Evolutionary conservation across 2,888 invertebrate species (phyloP).

Genomic region (Acanthoscelides obtectus): DNA sequence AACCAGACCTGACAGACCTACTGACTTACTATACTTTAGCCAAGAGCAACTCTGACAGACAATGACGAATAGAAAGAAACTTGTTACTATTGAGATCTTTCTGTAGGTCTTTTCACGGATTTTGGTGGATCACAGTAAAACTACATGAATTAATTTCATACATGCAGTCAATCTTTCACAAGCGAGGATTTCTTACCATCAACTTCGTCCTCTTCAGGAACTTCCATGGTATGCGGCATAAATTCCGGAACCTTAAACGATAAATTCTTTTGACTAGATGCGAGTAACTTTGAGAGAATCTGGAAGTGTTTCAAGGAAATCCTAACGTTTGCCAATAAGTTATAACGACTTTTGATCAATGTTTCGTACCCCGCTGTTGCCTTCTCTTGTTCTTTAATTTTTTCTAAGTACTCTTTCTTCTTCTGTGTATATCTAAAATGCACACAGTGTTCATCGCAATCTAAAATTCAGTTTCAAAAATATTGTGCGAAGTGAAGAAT

Average conservation of each 20-base stretch:
- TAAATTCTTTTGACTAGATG: conserved; percentile 10
- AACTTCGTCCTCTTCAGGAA: conserved; percentile 31
- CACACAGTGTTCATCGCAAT: not conserved
- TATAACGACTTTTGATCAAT: conserved; percentile 50
- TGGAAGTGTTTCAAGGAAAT: conserved; percentile 57
- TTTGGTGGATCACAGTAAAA: too few species aligned
- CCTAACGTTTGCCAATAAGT: conserved; percentile 55
- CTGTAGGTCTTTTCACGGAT: too few species aligned
- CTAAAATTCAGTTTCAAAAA: too few species aligned
- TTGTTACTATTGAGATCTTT: too few species aligned
- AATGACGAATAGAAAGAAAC: too few species aligned
- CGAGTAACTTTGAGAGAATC: conserved; percentile 41
- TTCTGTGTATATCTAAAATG: conserved; percentile 49
- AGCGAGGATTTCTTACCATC: conserved; percentile 29
- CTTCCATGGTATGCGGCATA: conserved; percentile 20
- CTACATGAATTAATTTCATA: too few species aligned
- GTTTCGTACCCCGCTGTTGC: conserved; percentile 45
- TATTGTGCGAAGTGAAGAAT: too few species aligned
- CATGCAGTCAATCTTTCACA: too few species aligned
- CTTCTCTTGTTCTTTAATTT: conserved; percentile 47
- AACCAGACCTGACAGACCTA: too few species aligned
- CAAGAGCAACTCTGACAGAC: too few species aligned
- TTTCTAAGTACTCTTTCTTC: conserved; percentile 48
- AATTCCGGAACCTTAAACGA: not conserved
- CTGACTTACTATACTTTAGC: too few species aligned